Evolutionary conservation across 2,113 vertebrate genomes (phyloP), one percentile per base, ranked within the genome.

Genomic region (Oncorhynchus clarkii): DNA sequence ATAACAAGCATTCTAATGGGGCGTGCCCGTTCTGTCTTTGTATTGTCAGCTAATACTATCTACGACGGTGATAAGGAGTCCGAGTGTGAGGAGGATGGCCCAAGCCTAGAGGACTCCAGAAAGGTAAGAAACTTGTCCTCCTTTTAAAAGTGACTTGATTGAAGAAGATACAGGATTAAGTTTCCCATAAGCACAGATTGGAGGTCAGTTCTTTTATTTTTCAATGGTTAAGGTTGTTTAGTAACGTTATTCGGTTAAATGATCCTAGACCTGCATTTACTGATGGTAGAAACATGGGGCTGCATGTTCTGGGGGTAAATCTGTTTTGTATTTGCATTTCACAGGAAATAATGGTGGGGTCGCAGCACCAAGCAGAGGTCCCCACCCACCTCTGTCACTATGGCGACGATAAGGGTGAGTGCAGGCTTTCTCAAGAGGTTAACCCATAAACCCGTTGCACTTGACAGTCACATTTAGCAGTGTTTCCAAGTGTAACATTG

Each of bases 291-390:
- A 29, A 45, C 9, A 27, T 14, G 20, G 34, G 26, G 4, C 51
- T 29, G 18, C 29, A 24, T 70, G 34, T 49, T 48, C 8, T 39
- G 34, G 18, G 34, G 3, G 34, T 49, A 12, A 13, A 22, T n/a
- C 20, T 26, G 18, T 20, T 34, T 54, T 65, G 1, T 85, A 45
- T 71, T 76, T 75, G 48, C 82, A 0, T 77, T 85, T 51, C 12
- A 12, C 76, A 99, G 98, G 98, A 99, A 93, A 99, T 99, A 92
- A 99, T 98, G 97, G 93, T 99, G 71, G 98, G 98, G 67, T 92
- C 93, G 22, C 92, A 98, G n/a, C 97, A 98, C 78, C 98, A 99
- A 88, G 97, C 98, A 79, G 97, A 99, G 85, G 97, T 99, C 86
- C 98, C 98, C 49, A 86, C 90, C 65, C 95, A 92, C 64, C 89